phyloP scores from a whole-genome alignment of 1,140 invertebrate genomes.

The Drosophila lini region DNA sequence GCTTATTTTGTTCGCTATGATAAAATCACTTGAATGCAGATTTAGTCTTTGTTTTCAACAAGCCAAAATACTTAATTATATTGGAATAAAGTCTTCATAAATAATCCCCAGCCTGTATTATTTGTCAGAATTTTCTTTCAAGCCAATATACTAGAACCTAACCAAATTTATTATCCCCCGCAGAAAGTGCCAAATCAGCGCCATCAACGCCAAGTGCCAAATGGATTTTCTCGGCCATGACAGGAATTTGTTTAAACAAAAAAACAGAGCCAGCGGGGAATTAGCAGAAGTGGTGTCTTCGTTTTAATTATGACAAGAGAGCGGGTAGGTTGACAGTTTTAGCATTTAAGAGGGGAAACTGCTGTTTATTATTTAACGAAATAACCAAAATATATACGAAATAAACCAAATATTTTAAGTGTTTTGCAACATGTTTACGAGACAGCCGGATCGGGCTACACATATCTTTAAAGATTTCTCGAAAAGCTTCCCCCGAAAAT shows the following conservation, averaged over 20 bases:
- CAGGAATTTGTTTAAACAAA: constrained; percentile 51
- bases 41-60: neutral
- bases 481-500: constrained; percentile 36
- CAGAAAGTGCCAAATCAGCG: constrained; percentile 60
- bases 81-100: constrained; percentile 57
- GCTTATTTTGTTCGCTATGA: neutral
- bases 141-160: constrained; percentile 26
- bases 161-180: constrained; percentile 36
- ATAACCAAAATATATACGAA: constrained; percentile 23
- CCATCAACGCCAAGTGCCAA: constrained; percentile 67
- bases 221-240: constrained; percentile 56
- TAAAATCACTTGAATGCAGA: neutral
- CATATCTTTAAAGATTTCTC: constrained; percentile 46
- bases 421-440: constrained; percentile 78
- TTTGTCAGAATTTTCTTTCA: constrained; percentile 54
- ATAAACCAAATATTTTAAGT: constrained; percentile 58
- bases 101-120: constrained; percentile 58
- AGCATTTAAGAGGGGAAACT: constrained; percentile 44
- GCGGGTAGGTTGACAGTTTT: constrained; percentile 64
- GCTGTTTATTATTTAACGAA: constrained; percentile 46
- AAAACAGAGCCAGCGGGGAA: constrained; percentile 29
- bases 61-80: neutral
- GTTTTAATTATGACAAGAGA: constrained; percentile 81
- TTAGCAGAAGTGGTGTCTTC: constrained; percentile 47
- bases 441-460: constrained; percentile 43